Evolutionary conservation across 2,888 invertebrate genomes (phyloP), one percentile per base, ranked within the genome.

Genomic region (Lithophane ornitopus): DNA sequence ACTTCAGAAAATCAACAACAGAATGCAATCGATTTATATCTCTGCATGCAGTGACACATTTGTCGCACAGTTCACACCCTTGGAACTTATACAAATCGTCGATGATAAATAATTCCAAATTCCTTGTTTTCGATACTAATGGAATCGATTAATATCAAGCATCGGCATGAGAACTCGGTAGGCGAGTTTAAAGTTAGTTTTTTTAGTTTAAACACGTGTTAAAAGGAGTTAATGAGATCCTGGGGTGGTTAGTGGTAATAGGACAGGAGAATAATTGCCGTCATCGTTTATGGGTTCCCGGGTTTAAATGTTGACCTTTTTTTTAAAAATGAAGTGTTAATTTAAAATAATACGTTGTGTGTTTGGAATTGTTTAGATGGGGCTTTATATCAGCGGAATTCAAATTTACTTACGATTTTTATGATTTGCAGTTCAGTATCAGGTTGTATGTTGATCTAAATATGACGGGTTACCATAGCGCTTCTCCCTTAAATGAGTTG

Each of bases 181-280:
- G 87, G 84, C 82, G 85, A 78, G 82, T 82, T 82, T 66, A 65
- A 70, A 71, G 63, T 80, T 84, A 58, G 78, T 88, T 91, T 84
- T 91, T 84, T 89, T 77, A 83, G 80, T 84, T 89, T 83, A 90
- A 77, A 93, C 94, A 94, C 92, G 93, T 94, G 94, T 94, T 93
- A 88, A 90, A 90, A 82, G 89, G 89, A 85, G 84, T 87, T 94
- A 94, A 94, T 93, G 94, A 93, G 92, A 85, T 88, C 90, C 89
- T 89, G 85, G 91, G 92, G 91, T 91, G 92, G 91, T n/a, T 89
- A 89, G 92, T 88, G 89, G 90, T 94, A 94, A 93, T 94, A 92
- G 89, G 94, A 93, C 92, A 92, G 89, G 83, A 89, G 92, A 94
- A 88, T 92, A 92, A 94, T 94, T 91, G 91, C 83, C 81, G 85